These are phyloP conservation scores for Petrocephalus schoutedeni DNA, from an alignment of 2,797 vertebrate genomes.

Conservation along the genomic window DNA sequence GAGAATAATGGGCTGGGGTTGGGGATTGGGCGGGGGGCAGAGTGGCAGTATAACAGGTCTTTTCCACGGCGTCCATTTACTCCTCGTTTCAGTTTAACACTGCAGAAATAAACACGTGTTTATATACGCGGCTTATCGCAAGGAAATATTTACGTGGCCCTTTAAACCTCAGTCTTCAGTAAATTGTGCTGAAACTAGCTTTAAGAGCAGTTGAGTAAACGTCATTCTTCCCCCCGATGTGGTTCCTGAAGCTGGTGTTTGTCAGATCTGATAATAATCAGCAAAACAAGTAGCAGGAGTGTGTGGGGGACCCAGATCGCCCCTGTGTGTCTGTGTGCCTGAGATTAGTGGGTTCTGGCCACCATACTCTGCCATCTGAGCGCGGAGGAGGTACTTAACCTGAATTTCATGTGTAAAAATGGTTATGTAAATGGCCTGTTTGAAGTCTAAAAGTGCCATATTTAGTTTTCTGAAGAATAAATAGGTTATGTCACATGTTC, in stretches of 20 bases:
- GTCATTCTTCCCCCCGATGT: background rate
- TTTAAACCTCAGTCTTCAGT: background rate
- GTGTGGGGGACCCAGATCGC: background rate
- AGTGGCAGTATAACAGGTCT: background rate
- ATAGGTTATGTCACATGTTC: background rate
- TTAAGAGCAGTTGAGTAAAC: background rate
- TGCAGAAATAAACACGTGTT: background rate
- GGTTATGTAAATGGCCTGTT: background rate
- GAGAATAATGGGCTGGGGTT: background rate
- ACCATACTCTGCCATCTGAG: background rate
- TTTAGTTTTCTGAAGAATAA: background rate
- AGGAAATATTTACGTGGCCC: background rate
- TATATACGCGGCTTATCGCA: background rate
- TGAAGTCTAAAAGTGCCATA: background rate
- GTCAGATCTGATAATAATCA: constrained; percentile 6
- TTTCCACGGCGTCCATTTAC: background rate
- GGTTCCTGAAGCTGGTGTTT: background rate
- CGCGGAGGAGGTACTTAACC: background rate
- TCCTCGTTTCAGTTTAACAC: background rate
- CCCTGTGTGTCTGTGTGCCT: background rate
- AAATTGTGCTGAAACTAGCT: background rate
- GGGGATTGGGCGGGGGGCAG: background rate
- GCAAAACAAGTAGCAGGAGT: background rate
- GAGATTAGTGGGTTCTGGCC: background rate
- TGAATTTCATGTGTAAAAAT: background rate